Percentiles rank a stretch among this genome's conserved stretches.
Conservation (phyloP, 2,888 invertebrate genomes). For the Emmelina monodactyla region DNA sequence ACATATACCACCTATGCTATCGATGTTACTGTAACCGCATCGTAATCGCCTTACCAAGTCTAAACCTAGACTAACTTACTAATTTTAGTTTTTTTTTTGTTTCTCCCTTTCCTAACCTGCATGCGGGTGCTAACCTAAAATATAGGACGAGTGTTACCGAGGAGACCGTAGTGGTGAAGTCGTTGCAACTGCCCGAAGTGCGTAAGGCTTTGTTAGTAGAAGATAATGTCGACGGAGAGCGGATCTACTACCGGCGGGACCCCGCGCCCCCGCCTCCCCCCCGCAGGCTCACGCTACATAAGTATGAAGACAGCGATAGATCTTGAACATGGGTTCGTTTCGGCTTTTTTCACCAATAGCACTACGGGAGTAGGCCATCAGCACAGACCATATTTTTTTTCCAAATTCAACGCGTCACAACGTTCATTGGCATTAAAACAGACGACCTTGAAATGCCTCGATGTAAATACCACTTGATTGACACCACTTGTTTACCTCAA, state of each 20-base stretch:
- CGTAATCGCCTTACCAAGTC: neutral
- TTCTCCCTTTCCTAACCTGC: conserved; percentile 28
- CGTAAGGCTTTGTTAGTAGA: conserved; percentile 37
- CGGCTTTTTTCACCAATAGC: conserved; percentile 17
- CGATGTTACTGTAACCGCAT: too few relatives aligned
- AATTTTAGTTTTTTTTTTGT: conserved; percentile 17
- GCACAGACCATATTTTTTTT: conserved; percentile 9
- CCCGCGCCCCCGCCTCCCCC: conserved; percentile 48
- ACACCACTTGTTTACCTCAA: neutral
- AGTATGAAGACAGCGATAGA: conserved; percentile 35
- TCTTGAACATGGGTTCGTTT: conserved; percentile 35
- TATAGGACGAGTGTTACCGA: conserved; percentile 40
- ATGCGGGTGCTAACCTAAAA: conserved; percentile 33
- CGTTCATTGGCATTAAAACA: too few relatives aligned
- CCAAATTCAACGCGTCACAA: neutral
- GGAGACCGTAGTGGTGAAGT: conserved; percentile 40
- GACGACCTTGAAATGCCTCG: neutral
- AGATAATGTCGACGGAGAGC: conserved; percentile 16
- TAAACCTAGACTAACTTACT: conserved; percentile 15
- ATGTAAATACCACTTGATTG: neutral
- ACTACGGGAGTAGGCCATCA: conserved; percentile 18
- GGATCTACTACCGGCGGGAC: conserved; percentile 26
- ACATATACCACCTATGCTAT: conserved; percentile 24
- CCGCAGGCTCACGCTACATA: conserved; percentile 37
- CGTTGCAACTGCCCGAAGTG: conserved; percentile 44